These are phyloP conservation scores for Catamblyrhynchus diadema DNA, from an alignment of 2,797 vertebrate genomes.

Conservation along the genomic window DNA sequence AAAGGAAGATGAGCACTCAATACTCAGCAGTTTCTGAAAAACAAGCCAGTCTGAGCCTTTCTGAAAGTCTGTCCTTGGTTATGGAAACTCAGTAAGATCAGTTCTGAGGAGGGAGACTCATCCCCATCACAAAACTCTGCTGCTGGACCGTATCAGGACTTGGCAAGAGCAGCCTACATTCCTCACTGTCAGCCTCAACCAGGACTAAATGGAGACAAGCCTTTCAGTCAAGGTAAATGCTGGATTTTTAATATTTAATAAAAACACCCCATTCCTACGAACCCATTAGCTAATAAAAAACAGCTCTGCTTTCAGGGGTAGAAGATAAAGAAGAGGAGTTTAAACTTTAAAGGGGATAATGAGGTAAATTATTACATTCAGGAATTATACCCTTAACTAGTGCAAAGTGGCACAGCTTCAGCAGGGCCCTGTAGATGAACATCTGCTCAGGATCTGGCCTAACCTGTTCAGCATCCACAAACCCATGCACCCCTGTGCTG, in stretches of 20 bases:
- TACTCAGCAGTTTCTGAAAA: not conserved
- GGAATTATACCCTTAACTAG: not conserved
- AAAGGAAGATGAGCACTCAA: not conserved
- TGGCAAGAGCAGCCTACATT: slow-evolving; percentile 43
- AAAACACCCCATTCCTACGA: slow-evolving; percentile 55
- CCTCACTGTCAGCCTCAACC: slow-evolving; percentile 56
- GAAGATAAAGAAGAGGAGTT: slow-evolving; percentile 49
- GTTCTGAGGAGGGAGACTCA: not conserved
- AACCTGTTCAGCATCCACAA: slow-evolving; percentile 37
- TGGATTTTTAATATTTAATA: slow-evolving; percentile 71
- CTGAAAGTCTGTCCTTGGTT: slow-evolving; percentile 13
- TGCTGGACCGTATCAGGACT: slow-evolving; percentile 23
- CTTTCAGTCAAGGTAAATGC: slow-evolving; percentile 51
- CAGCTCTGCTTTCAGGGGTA: slow-evolving; percentile 37
- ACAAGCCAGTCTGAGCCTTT: not conserved
- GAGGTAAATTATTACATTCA: slow-evolving; percentile 63
- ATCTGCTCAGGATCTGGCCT: not conserved
- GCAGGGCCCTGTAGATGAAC: slow-evolving; percentile 1
- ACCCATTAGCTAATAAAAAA: slow-evolving; percentile 49
- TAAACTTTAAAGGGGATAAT: slow-evolving; percentile 63
- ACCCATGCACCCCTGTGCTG: not conserved
- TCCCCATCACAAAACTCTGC: not conserved
- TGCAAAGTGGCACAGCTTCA: slow-evolving; percentile 2
- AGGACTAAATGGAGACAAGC: slow-evolving; percentile 42
- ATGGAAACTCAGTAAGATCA: not conserved